Percentiles rank a stretch among this genome's conserved stretches.
Conservation (phyloP, 2,888 invertebrate genomes). For the Ochropacha duplaris region DNA sequence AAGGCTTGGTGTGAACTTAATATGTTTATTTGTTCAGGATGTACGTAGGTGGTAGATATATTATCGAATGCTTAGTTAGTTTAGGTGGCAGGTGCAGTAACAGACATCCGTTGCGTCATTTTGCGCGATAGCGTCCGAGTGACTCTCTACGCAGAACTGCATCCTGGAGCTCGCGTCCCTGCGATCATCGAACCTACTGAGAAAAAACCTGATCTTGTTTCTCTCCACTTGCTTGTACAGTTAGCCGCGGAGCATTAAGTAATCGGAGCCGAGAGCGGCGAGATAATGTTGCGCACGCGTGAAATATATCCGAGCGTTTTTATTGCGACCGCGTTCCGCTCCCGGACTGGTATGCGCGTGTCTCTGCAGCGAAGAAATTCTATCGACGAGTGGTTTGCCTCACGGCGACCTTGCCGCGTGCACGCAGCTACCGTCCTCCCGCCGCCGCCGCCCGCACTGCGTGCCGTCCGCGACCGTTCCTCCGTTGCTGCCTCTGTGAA, state of each 20-base stretch:
- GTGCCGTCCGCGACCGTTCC: conserved; percentile 35
- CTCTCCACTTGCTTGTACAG: conserved; percentile 72
- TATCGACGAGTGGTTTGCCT: conserved; percentile 81
- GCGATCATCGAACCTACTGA: conserved; percentile 72
- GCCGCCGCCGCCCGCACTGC: conserved; percentile 26
- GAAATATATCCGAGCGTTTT: conserved; percentile 80
- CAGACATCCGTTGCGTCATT: conserved; percentile 3
- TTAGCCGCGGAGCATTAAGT: conserved; percentile 78
- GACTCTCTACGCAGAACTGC: conserved; percentile 39
- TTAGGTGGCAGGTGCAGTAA: background rate
- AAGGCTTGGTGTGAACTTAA: conserved; percentile 5
- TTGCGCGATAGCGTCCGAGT: conserved; percentile 14
- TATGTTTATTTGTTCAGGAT: background rate
- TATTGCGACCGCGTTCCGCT: conserved; percentile 77
- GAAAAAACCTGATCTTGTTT: conserved; percentile 79
- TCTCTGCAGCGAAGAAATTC: conserved; percentile 75
- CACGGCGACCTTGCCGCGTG: conserved; percentile 75
- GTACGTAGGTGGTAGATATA: background rate
- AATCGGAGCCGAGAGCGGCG: conserved; percentile 77
- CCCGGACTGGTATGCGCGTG: conserved; percentile 69
- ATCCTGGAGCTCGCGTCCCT: conserved; percentile 55
- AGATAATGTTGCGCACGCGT: conserved; percentile 82
- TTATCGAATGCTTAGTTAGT: background rate
- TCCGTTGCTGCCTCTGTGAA: conserved; percentile 66
- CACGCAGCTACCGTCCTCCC: conserved; percentile 45